phyloP scores from a whole-genome alignment of 1,140 invertebrate species.

The Achroia grisella region DNA sequence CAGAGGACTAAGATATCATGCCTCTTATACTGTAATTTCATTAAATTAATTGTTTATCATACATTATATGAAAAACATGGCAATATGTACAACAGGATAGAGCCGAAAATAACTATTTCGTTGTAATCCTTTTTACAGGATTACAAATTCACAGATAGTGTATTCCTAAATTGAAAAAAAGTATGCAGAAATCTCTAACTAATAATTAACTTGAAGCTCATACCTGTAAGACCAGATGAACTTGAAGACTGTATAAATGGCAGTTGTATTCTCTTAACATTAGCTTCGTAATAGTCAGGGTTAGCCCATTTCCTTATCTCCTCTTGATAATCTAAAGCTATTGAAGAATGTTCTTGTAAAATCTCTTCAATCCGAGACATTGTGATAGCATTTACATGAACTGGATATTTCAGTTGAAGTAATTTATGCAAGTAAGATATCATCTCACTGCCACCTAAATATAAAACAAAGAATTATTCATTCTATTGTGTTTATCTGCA shows the following conservation, averaged over 20 bases:
- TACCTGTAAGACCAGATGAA: slow-evolving; percentile 51
- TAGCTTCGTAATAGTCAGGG: slow-evolving; percentile 86
- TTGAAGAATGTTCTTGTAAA: slow-evolving; percentile 84
- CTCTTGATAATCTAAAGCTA: slow-evolving; percentile 86
- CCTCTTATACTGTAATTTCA: no score
- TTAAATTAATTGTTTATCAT: no score
- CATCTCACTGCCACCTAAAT: slow-evolving; percentile 85
- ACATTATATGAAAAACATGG: no score
- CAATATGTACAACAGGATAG: no score
- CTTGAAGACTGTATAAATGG: slow-evolving; percentile 79
- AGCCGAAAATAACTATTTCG: no score
- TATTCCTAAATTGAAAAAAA: no score
- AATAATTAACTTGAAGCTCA: background rate
- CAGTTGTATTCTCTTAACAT: slow-evolving; percentile 89
- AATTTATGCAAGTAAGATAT: slow-evolving; percentile 90
- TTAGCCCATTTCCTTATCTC: slow-evolving; percentile 88
- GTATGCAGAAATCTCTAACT: no score
- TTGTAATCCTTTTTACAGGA: no score
- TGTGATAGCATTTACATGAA: slow-evolving; percentile 90
- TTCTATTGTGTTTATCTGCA: no score
- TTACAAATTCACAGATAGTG: no score
- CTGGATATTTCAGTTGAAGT: slow-evolving; percentile 95
- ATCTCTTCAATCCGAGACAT: slow-evolving; percentile 91
- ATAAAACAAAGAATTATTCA: no score
- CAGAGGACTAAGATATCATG: no score